Evolutionary conservation across 2,113 vertebrate genomes (phyloP), one percentile per base, ranked within the genome.

Genomic region (Phalacrocorax brasilianus): DNA sequence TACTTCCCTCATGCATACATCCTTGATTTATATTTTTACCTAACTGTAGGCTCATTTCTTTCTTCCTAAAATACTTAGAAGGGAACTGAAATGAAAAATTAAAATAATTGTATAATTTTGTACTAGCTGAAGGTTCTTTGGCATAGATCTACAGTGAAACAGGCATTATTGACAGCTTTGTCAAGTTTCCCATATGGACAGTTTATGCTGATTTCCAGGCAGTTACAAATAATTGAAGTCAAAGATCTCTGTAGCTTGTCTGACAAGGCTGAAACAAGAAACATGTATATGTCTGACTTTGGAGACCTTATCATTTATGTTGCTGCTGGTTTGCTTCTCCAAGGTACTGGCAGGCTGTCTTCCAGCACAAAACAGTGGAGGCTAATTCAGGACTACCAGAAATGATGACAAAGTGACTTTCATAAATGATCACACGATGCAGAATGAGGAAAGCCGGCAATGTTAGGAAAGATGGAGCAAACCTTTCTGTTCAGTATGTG

Each of bases 181-280:
- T 95, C 86, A 53, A 24, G 30, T 75, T 94, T 76, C 70, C 89
- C 84, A 95, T 79, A 92, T 88, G 94, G 72, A 82, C 50, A 62
- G 26, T 73, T 92, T 89, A 68, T 87, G 49, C 58, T 68, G 58
- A 79, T 89, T 95, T 92, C 50, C 66, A 94, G 78, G 84, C 80
- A 66, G 30, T 83, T 91, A 66, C 83, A 95, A 79, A 95, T 93
- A 93, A 93, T 84, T 67, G 68, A 74, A 94, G 83, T 84, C 87
- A 93, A 93, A 77, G 73, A 85, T 82, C 71, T 95, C 70, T 79
- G 53, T 33, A 59, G 9, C 59, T 90, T 83, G 76, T 92, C 92
- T 84, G 92, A 81, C 79, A 84, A 71, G 58, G n/a, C 47, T 83
- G 52, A 93, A 94, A 65, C 28, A 68, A 89, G 83, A 95, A 93